phyloP scores from a whole-genome alignment of 2,888 invertebrate species.

The Cheilosia urbana region DNA sequence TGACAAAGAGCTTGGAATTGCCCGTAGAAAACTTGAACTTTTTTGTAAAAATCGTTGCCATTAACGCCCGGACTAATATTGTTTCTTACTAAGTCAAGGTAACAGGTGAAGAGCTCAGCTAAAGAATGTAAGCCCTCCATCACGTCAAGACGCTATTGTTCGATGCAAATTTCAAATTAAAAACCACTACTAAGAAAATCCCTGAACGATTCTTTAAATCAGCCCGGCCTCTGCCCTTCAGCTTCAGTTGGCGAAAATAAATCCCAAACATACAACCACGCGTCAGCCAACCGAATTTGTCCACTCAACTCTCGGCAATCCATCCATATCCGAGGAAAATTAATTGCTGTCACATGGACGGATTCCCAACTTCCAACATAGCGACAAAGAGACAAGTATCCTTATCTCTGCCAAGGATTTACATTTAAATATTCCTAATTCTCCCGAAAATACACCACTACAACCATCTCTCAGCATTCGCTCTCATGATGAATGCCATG shows the following conservation, averaged over 20 bases:
- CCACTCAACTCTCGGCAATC: background rate
- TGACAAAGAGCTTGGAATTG: too few species aligned
- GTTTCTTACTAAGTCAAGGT: too few species aligned
- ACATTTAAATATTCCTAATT: constrained; percentile 58
- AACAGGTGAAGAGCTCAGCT: too few species aligned
- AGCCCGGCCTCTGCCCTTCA: background rate
- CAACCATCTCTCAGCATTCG: background rate
- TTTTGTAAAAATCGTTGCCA: too few species aligned
- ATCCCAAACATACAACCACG: background rate
- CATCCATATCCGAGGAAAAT: constrained; percentile 7
- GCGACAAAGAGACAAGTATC: constrained; percentile 32
- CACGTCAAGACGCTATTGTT: too few species aligned
- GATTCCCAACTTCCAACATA: constrained; percentile 22
- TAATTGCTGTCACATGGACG: constrained; percentile 49
- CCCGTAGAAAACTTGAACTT: too few species aligned
- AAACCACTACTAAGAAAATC: background rate
- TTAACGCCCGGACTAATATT: too few species aligned
- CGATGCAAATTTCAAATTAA: too few species aligned
- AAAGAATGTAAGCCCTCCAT: too few species aligned
- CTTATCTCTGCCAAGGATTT: constrained; percentile 52
- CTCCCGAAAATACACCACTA: constrained; percentile 33
- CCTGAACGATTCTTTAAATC: background rate
- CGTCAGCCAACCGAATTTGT: background rate
- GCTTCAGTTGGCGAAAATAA: constrained; percentile 2
- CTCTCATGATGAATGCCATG: constrained; percentile 45